Conservation (phyloP, 2,888 invertebrate species). For the Pristionchus entomophagus region DNA sequence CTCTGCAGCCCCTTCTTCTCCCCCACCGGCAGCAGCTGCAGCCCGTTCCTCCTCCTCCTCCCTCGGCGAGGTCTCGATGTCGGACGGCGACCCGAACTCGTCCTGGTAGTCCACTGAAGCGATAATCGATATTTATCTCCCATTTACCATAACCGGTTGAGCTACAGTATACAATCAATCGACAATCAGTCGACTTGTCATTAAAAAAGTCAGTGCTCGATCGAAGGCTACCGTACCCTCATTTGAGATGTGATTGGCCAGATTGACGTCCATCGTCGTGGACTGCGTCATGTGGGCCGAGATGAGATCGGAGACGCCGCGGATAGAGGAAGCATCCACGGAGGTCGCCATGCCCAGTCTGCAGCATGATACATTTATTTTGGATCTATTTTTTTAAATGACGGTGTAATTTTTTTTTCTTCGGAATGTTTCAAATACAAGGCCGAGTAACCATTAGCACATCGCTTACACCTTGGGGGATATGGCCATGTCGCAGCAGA, state of each 20-base stretch:
- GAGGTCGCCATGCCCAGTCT: constrained; percentile 71
- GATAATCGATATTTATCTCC: not conserved
- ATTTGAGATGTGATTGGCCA: constrained; percentile 74
- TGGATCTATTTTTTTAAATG: too few species aligned
- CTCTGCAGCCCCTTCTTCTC: too few species aligned
- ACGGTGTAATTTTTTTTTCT: too few species aligned
- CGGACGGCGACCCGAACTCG: constrained; percentile 71
- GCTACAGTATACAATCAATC: too few species aligned
- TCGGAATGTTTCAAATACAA: too few species aligned
- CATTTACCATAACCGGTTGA: too few species aligned
- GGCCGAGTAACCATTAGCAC: too few species aligned
- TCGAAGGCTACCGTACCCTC: constrained; percentile 65
- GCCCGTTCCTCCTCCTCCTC: constrained; percentile 54
- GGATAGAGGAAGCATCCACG: constrained; percentile 71
- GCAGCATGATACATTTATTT: not conserved
- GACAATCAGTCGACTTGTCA: too few species aligned
- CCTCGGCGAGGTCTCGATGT: constrained; percentile 64
- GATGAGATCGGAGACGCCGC: constrained; percentile 75
- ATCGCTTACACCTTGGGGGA: too few species aligned
- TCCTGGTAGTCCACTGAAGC: constrained; percentile 74
- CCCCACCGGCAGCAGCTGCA: not conserved
- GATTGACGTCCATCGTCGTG: constrained; percentile 74
- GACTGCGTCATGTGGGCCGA: constrained; percentile 75
- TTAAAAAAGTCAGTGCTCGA: not conserved
- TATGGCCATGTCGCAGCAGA: too few species aligned